These are phyloP conservation scores for Drosophila mulleri DNA, from an alignment of 2,888 invertebrate species.

Conservation along the genomic window DNA sequence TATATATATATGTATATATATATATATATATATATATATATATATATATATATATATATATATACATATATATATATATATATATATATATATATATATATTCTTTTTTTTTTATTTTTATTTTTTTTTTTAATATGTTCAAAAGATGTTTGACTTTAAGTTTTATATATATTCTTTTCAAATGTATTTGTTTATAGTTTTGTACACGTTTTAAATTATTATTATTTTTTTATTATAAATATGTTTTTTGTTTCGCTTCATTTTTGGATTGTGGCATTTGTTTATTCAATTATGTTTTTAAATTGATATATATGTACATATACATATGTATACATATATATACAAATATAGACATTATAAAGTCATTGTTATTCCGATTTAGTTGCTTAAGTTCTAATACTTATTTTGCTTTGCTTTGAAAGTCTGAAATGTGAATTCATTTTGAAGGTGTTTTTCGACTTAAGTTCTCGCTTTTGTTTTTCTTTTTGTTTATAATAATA, in stretches of 20 bases:
- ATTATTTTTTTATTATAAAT: constrained; percentile 48
- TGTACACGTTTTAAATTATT: constrained; percentile 68
- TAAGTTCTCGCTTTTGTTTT: constrained; percentile 1
- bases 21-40: constrained; percentile 34
- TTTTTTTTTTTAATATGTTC: constrained; percentile 26
- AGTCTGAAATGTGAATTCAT: constrained; percentile 66
- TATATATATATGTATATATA: constrained; percentile 37
- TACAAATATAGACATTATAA: constrained; percentile 5
- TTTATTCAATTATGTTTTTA: constrained; percentile 19
- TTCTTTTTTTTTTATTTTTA: too few species aligned
- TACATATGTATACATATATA: constrained; percentile 18
- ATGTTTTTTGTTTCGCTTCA: constrained; percentile 42
- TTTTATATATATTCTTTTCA: constrained; percentile 13
- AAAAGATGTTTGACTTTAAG: constrained; percentile 34
- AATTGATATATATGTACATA: constrained; percentile 21
- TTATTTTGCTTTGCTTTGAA: constrained; percentile 59
- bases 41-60: too few species aligned
- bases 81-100: constrained; percentile 19
- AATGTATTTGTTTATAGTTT: constrained; percentile 41
- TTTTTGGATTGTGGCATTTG: constrained; percentile 69
- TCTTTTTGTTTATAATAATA: constrained; percentile 27
- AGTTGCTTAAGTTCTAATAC: constrained; percentile 45
- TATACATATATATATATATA: constrained; percentile 1
- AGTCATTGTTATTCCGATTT: constrained; percentile 33
- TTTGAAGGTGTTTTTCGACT: constrained; percentile 41